phyloP scores from a whole-genome alignment of 1,140 invertebrate genomes.

The Solen grandis region DNA sequence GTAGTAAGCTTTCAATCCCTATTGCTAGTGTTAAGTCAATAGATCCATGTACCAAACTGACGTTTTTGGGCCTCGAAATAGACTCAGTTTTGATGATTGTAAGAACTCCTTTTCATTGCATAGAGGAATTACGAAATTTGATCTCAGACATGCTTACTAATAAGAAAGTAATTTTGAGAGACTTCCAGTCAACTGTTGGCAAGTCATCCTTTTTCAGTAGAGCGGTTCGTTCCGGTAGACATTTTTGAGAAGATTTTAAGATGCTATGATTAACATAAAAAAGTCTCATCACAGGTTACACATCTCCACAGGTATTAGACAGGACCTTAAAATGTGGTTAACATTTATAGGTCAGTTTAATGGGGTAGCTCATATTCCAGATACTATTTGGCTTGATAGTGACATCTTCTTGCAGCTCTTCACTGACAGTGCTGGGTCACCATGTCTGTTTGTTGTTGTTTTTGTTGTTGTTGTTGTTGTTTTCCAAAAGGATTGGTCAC shows the following conservation, averaged over 20 bases:
- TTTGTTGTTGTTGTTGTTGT: background rate
- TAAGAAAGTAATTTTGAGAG: no score
- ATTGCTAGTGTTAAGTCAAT: no score
- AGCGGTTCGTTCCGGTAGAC: no score
- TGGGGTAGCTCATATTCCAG: conserved; percentile 28
- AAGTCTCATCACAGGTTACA: background rate
- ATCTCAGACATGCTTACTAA: no score
- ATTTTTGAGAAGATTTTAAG: background rate
- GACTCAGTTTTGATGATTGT: no score
- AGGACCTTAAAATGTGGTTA: conserved; percentile 38
- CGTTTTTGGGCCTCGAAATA: no score
- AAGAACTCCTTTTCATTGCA: no score
- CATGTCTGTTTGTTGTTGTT: background rate
- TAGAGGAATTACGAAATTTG: no score
- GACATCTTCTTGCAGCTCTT: conserved; percentile 33
- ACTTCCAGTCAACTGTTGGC: no score
- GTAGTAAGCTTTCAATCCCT: no score
- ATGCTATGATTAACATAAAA: conserved; percentile 1
- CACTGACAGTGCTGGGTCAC: conserved; percentile 46
- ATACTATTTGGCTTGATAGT: background rate
- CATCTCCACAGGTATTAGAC: background rate
- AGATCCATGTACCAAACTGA: no score
- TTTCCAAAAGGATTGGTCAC: conserved; percentile 36
- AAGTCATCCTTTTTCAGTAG: no score
- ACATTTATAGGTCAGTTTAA: conserved; percentile 39